These are phyloP conservation scores for Quadriops clusia DNA, from an alignment of 2,888 invertebrate genomes.

Conservation along the genomic window DNA sequence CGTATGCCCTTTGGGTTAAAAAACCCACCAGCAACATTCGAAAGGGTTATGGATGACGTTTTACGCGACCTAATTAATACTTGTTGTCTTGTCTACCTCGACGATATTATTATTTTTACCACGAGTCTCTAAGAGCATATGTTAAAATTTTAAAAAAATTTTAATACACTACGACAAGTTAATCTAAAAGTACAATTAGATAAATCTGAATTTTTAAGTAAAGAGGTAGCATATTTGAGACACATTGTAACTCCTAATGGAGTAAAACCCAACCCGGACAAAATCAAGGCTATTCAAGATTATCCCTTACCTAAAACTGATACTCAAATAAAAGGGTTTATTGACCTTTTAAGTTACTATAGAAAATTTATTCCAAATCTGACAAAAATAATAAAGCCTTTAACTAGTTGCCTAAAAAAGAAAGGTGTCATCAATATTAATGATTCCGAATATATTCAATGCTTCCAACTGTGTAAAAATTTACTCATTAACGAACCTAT, in stretches of 20 bases:
- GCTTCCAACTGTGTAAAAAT: too few relatives aligned
- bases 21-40: constrained; percentile 21
- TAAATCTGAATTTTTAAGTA: constrained; percentile 10
- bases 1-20: constrained; percentile 23
- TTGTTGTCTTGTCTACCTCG: constrained; percentile 18
- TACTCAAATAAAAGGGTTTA: too few relatives aligned
- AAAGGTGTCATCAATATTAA: too few relatives aligned
- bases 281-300: constrained; percentile 9
- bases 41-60: constrained; percentile 19
- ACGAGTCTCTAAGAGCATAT: constrained; percentile 15
- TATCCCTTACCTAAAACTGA: constrained; percentile 11
- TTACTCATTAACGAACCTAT: too few relatives aligned
- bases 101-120: constrained; percentile 18
- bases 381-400: too few relatives aligned
- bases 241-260: constrained; percentile 10
- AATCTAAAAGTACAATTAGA: constrained; percentile 18
- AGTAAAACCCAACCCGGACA: constrained; percentile 11
- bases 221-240: constrained; percentile 9
- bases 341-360: too few relatives aligned
- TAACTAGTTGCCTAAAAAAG: too few relatives aligned
- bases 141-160: constrained; percentile 13
- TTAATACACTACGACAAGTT: constrained; percentile 12
- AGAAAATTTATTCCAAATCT: too few relatives aligned
- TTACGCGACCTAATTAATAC: constrained; percentile 13
- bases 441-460: too few relatives aligned